Evolutionary conservation across 2,113 vertebrate genomes (phyloP), one percentile per base, ranked within the genome.

Genomic region (Zosterops borbonicus): DNA sequence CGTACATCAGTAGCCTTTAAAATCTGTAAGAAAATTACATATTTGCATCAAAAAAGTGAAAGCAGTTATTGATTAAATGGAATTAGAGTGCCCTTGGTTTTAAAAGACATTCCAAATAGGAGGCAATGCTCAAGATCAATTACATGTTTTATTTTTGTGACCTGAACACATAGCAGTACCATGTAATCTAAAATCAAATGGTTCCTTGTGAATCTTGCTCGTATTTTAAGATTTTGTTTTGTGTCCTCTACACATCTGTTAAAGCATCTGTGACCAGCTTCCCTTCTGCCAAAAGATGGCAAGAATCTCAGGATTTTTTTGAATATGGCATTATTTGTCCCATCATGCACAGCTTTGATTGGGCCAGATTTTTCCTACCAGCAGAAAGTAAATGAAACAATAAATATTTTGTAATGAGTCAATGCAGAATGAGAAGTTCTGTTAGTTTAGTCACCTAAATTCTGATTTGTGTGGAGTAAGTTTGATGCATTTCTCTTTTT

Each of bases 41-140:
- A 91, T 95, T 94, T 96, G 83, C 23, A 56, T 69, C 39, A 24
- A 78, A 92, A 94, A 78, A 90, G 92, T 9, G 81, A 91, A 92
- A 97, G 90, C 76, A 64, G 53, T 76, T 97, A 97, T 97, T 97
- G 97, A 97, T 97, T 96, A 75, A 83, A 84, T 88, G 85, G 56
- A 87, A 92, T 70, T 87, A 95, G 89, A 93, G 81, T 86, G 95
- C 70, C 92, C 91, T 95, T 87, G 49, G 52, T 91, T 97, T 97
- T 96, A 92, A 94, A 95, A 97, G 96, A 92, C 94, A 83, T 96
- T 97, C 92, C 75, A 90, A 97, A 92, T 94, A 89, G 78, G 78
- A 94, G 39, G 24, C 64, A 71, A 81, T 81, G 81, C 80, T 94
- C 60, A 58, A 70, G 75, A 97, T 97, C 97, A 96, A 97, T 97